Evolutionary conservation across 2,888 invertebrate genomes (phyloP).

Genomic region (Halictus quadricinctus): DNA sequence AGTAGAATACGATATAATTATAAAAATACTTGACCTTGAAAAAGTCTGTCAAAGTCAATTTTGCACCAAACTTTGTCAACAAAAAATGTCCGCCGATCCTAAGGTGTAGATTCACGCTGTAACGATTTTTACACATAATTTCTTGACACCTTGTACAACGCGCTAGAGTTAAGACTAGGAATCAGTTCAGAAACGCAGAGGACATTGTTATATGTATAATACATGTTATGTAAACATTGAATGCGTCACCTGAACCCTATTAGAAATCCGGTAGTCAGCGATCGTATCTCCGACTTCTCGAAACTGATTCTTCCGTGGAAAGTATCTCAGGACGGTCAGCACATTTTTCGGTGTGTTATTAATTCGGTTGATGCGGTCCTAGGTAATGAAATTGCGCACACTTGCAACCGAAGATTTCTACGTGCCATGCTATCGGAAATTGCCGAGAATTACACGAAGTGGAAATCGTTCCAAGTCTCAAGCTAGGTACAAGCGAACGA

Average conservation of each 20-base stretch:
- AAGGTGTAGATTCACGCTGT: too few species aligned
- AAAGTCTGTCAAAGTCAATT: too few species aligned
- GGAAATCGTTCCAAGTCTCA: not conserved
- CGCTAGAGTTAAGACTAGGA: too few species aligned
- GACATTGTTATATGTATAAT: too few species aligned
- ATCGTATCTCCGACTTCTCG: constrained; percentile 6
- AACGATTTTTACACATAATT: too few species aligned
- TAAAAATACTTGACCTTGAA: too few species aligned
- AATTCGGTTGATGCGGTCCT: constrained; percentile 18
- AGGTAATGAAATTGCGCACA: not conserved
- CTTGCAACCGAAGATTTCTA: constrained; percentile 12
- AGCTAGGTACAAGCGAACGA: constrained; percentile 2
- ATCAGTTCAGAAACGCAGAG: too few species aligned
- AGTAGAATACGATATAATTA: too few species aligned
- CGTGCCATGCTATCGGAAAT: constrained; percentile 7
- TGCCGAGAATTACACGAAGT: not conserved
- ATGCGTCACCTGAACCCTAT: not conserved
- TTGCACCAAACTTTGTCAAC: too few species aligned
- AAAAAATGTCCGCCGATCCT: too few species aligned
- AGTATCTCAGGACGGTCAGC: not conserved
- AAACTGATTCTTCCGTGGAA: not conserved
- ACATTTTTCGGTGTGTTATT: constrained; percentile 31
- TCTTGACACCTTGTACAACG: too few species aligned
- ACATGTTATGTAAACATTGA: too few species aligned
- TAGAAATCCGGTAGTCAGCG: not conserved